Base-by-base conservation (phyloP, 2,888 invertebrate species). In the Pollenia amentaria region DNA sequence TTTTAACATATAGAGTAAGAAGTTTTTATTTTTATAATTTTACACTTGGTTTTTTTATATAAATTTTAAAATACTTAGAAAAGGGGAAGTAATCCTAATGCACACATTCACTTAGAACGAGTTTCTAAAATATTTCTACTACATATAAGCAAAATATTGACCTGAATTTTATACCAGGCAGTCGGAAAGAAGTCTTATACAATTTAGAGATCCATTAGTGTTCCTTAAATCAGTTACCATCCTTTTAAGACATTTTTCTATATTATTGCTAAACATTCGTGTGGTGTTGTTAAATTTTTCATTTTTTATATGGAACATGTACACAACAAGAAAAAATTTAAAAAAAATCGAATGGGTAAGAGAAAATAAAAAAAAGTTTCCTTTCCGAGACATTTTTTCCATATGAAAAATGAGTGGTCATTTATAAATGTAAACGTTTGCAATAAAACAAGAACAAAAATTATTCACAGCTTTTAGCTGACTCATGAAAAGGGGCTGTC, bases 361-460 rank as follows among this genome's bases (percentile, higher is more conserved):
- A 57, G 51, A n/a, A 76, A 65, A 60, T 46, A 75, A 70, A 44
- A 46, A 73, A 14, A 81, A 75, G 83, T 76, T 64, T 29, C 29
- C 29, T 29, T 4, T 70, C 51, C 75, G 83, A 86, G 86, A 86
- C 83, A 86, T 83, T 79, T 86, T 69, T 86, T 75, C 21, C 72
- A 82, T 79, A 75, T 79, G 83, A 86, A 86, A 79, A 86, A 86
- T 86, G 69, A 75, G 79, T 79, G 79, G 70, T 21, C 64, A 79
- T 86, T 83, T 86, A 79, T 82, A 75, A 82, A 70, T 79, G 75
- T 46, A 53, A 75, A 62, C 60, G 67, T 57, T 78, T 77, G 18
- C 57, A 60, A 60, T n/a, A 42, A 67, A 60, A n/a, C 1, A 16
- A 29, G 38, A 69, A 29, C 9, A 9, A 55, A 42, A 21, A 51